phyloP scores from a whole-genome alignment of 2,113 vertebrate genomes.

The Gymnogyps californianus region DNA sequence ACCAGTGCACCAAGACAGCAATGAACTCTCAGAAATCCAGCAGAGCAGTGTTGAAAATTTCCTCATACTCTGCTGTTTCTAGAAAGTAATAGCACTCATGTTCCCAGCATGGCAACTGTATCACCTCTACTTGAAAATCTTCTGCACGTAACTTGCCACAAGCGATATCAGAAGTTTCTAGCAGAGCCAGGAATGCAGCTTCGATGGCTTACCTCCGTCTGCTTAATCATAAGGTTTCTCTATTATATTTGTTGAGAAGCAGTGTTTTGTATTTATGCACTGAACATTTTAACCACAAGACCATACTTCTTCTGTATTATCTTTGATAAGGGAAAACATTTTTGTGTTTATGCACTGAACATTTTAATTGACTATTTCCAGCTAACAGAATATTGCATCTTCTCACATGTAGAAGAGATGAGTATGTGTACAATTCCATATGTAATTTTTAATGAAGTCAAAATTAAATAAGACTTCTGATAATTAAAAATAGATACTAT shows the following conservation, averaged over 20 bases:
- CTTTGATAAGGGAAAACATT: conserved; percentile 38
- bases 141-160: not conserved
- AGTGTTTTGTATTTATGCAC: not conserved
- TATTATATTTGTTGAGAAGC: not conserved
- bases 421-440: not conserved
- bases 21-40: not conserved
- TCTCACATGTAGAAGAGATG: not conserved
- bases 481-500: conserved; percentile 63
- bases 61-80: not conserved
- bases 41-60: not conserved
- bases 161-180: not conserved
- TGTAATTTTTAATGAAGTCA: conserved; percentile 60
- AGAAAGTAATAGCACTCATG: not conserved
- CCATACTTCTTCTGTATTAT: conserved; percentile 18
- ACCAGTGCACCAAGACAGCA: not conserved
- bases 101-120: not conserved
- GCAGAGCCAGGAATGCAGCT: not conserved
- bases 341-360: conserved; percentile 17
- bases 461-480: conserved; percentile 53
- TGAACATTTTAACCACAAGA: conserved; percentile 11
- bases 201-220: not conserved
- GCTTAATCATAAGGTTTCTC: not conserved
- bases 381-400: conserved; percentile 33
- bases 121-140: not conserved
- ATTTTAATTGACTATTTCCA: conserved; percentile 62